phyloP scores from a whole-genome alignment of 2,113 vertebrate genomes.

The Pachyramphus minor region DNA sequence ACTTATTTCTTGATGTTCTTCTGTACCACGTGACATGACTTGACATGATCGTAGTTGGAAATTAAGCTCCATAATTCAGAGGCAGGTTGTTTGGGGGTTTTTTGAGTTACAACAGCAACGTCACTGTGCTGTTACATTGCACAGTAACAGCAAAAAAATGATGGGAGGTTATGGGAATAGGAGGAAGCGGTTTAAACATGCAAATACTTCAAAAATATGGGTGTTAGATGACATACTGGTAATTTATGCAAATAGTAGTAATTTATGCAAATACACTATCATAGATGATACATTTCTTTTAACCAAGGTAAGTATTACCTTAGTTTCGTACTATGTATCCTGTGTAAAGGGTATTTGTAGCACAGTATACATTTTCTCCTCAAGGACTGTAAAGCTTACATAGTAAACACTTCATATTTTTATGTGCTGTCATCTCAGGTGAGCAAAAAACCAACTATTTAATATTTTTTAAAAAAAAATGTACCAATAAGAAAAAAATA shows the following conservation, averaged over 20 bases:
- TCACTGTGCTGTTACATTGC: too few species aligned
- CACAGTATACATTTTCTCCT: not conserved
- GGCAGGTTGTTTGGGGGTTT: not conserved
- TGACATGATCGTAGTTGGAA: conserved; percentile 8
- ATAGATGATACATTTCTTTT: not conserved
- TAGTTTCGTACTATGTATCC: not conserved
- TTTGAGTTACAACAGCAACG: not conserved
- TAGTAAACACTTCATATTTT: not conserved
- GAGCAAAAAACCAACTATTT: not conserved
- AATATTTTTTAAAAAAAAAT: not conserved
- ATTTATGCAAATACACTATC: not conserved
- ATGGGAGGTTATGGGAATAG: not conserved
- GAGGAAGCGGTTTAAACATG: conserved; percentile 11
- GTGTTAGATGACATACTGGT: not conserved
- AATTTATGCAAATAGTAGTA: not conserved
- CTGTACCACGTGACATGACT: not conserved
- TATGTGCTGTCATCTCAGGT: not conserved
- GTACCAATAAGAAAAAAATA: not conserved
- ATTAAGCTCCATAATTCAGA: conserved; percentile 4
- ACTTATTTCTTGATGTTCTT: not conserved
- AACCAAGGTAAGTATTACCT: not conserved
- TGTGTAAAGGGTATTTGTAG: not conserved
- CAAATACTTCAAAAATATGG: not conserved
- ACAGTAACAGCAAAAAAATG: not conserved
- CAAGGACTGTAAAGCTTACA: not conserved